Evolutionary conservation across 37 sponge, comb jelly and placozoan genomes (phyloP).

Genomic region (Beroe ovata): DNA sequence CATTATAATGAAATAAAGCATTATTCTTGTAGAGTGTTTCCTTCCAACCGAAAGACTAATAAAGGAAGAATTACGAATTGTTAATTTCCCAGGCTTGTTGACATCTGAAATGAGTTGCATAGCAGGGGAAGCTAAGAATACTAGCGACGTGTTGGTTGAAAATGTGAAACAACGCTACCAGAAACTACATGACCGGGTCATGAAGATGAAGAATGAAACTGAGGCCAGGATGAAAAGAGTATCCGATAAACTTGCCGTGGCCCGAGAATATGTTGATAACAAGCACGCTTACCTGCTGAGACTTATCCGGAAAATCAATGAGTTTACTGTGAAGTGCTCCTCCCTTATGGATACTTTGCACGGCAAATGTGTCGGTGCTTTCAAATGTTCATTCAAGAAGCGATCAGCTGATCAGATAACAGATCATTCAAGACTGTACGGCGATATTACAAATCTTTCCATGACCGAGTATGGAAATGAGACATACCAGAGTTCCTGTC

Average conservation of each 20-base stretch:
- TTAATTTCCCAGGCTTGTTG: background rate
- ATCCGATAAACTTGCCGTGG: background rate
- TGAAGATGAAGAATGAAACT: background rate
- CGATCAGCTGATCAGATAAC: background rate
- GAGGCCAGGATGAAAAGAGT: background rate
- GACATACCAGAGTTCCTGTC: background rate
- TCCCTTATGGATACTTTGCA: background rate
- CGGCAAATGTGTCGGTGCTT: background rate
- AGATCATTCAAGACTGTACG: background rate
- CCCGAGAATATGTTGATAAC: background rate
- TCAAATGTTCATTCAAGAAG: background rate
- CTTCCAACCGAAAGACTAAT: no score
- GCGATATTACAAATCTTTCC: background rate
- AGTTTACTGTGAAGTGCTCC: background rate
- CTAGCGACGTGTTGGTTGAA: conserved; percentile 9
- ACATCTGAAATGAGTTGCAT: conserved; percentile 34
- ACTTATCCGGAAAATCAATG: background rate
- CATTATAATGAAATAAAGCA: no score
- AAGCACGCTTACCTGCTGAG: conserved; percentile 1
- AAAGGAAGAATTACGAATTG: background rate
- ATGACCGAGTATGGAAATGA: background rate
- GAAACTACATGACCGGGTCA: background rate
- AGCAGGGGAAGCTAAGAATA: conserved; percentile 38
- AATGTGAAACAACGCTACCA: background rate
- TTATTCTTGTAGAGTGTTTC: no score